Base-by-base conservation (phyloP, 23 tunicate genomes). In the Styela clava region DNA sequence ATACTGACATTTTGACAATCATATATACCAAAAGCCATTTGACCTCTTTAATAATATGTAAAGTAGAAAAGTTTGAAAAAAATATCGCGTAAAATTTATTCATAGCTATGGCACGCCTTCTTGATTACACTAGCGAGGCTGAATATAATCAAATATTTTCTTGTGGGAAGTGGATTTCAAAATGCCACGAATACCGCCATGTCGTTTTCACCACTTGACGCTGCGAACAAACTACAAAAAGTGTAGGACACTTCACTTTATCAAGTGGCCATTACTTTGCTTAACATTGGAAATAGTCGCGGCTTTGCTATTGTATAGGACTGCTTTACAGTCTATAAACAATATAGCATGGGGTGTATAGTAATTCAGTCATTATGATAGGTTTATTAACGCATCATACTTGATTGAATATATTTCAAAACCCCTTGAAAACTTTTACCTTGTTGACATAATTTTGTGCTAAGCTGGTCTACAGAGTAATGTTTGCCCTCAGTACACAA, bases 211-310 rank as follows among this genome's bases (percentile, higher is more conserved):
- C 56, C 12, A 5, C n/a, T 5, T 44, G 12, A 44, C 7, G 56
- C 56, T 44, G 7, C 12, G 12, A 44, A 44, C 56, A 44, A 44
- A 44, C 12, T 44, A 44, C 56, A 44, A 12, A 44, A 44, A 44
- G 56, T 44, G 56, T 44, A 44, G 56, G 12, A 12, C 12, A 67
- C 71, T 67, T 29, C 31, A 67, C 31, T 67, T 67, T 67, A 67
- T 67, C 71, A 67, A 67, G 71, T 67, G 71, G n/a, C 71, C 31
- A 67, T 67, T 67, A 19, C 22, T 67, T 67, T 18, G 2, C 56
- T 44, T 5, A 44, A 44, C 12, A 44, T 44, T 12, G 12, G 56
- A 12, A 44, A 44, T 44, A 5, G 56, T 44, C n/a, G n/a, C n/a
- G n/a, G n/a, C n/a, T n/a, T n/a, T n/a, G n/a, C n/a, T n/a, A n/a